Evolutionary conservation across 2,113 vertebrate species (phyloP).

Genomic region (Bagarius yarrelli): DNA sequence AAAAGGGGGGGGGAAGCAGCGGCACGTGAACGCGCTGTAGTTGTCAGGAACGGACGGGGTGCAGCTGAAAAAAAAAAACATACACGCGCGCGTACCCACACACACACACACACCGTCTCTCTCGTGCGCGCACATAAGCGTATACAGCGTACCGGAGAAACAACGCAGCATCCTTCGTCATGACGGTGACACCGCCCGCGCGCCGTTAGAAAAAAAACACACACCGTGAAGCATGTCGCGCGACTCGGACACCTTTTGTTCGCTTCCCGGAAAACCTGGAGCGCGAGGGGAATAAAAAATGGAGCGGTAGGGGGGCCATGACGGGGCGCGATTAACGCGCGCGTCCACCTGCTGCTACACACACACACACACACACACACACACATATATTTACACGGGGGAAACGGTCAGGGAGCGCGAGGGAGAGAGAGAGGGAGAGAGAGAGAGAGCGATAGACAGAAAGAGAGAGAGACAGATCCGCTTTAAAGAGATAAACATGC

Average conservation of each 20-base stretch:
- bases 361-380: neutral
- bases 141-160: conserved; percentile 24
- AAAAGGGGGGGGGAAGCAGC: conserved; percentile 49
- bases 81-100: neutral
- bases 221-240: conserved; percentile 37
- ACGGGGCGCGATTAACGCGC: conserved; percentile 53
- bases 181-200: conserved; percentile 33
- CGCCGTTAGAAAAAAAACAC: conserved; percentile 16
- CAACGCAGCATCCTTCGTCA: conserved; percentile 22
- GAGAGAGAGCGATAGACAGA: conserved; percentile 8
- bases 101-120: conserved; percentile 2
- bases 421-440: neutral
- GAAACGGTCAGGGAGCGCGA: conserved; percentile 56
- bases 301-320: conserved; percentile 53
- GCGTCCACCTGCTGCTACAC: conserved; percentile 71
- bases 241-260: conserved; percentile 49
- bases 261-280: conserved; percentile 50
- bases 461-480: neutral
- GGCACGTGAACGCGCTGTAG: conserved; percentile 55
- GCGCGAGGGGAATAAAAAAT: conserved; percentile 52
- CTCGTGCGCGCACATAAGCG: conserved; percentile 22
- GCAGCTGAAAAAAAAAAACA: conserved; percentile 56
- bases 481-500: conserved; percentile 53
- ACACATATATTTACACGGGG: conserved; percentile 10
- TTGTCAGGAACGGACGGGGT: conserved; percentile 58